phyloP scores from a whole-genome alignment of 2,113 vertebrate genomes.

The Sialia sialis region DNA sequence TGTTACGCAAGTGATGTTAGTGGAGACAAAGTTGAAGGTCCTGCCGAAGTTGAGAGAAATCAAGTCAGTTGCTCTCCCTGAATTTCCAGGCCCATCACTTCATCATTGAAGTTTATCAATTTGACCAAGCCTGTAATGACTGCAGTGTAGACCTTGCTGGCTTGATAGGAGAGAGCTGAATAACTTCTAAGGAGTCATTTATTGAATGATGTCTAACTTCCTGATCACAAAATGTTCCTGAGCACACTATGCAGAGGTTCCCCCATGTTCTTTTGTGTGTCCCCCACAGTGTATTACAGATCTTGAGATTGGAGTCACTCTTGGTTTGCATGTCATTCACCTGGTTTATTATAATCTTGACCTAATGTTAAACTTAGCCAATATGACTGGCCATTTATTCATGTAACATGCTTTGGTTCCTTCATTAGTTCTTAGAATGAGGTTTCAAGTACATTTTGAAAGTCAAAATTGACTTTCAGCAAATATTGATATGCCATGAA shows the following conservation, averaged over 20 bases:
- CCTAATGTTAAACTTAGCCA: not conserved
- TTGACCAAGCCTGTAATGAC: not conserved
- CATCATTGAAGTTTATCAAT: not conserved
- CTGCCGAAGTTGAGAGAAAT: not conserved
- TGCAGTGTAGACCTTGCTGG: not conserved
- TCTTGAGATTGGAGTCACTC: not conserved
- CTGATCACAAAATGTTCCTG: not conserved
- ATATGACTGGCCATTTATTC: not conserved
- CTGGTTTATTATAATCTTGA: not conserved
- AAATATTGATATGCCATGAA: not conserved
- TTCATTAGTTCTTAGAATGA: not conserved
- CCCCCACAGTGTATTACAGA: not conserved
- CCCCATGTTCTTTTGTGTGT: not conserved
- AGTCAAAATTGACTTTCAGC: not conserved
- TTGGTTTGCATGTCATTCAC: not conserved
- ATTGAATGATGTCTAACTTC: not conserved
- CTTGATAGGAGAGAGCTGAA: not conserved
- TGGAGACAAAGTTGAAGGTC: not conserved
- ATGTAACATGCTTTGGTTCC: not conserved
- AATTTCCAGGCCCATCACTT: not conserved
- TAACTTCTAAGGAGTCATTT: not conserved
- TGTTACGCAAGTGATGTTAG: not conserved
- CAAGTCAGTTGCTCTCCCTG: not conserved
- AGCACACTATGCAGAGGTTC: not conserved
- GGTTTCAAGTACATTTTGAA: not conserved